Evolutionary conservation across 2,797 vertebrate species (phyloP), one percentile per base, ranked within the genome.

Genomic region (Triplophysa yarkandensis): DNA sequence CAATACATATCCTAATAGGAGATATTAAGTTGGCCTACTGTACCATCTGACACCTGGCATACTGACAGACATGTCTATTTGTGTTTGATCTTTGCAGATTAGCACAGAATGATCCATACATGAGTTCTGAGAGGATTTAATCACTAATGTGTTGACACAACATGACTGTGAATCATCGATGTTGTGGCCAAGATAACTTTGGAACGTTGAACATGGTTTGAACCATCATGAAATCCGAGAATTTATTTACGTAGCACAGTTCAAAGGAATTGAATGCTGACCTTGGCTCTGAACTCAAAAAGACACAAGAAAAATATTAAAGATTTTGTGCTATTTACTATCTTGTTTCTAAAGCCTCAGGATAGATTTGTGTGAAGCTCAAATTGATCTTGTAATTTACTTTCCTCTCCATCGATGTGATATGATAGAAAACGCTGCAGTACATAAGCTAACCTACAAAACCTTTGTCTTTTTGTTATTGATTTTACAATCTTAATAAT

Each of bases 51-150:
- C 10, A 25, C 8, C 25, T 34, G 44, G 5, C 13, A 19, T 39
- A 19, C 2, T 72, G 43, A 25, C n/a, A 57, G 32, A 27, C n/a
- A 25, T 52, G 54, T 67, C n/a, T 58, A 44, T 57, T 27, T 57
- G 21, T 14, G 28, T 68, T 27, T 54, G n/a, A 23, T 60, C 48
- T 39, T 64, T 27, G 19, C 32, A 55, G 52, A 52, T 68, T 55
- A 58, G 10, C 54, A 48, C 4, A 67, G 23, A 17, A 72, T 62
- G 25, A 71, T 30, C 9, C 16, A 50, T 50, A 30, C 11, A 23
- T 27, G 55, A 32, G 17, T 54, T 62, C 44, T 61, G 48, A 0
- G 36, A 39, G 52, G 28, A 21, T 48, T 41, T 71, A 41, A 30
- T 52, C 25, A 1, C 63, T 46, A n/a, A 28, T 41, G 28, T 21